These are phyloP conservation scores for Nasonia oneida DNA, from an alignment of 2,888 invertebrate species.

Conservation along the genomic window DNA sequence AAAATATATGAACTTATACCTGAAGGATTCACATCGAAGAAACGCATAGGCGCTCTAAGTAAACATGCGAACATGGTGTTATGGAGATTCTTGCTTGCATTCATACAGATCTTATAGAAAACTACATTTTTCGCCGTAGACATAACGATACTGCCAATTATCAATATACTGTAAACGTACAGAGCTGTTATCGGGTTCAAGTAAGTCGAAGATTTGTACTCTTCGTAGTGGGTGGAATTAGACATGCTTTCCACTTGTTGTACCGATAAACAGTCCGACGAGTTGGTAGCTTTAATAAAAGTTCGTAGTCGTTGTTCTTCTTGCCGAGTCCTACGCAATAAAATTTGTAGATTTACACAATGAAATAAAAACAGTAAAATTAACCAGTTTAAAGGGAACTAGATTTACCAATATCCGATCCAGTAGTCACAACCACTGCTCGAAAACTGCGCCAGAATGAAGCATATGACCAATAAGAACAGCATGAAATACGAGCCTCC, in stretches of 20 bases:
- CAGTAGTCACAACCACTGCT: constrained; percentile 89
- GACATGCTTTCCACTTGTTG: constrained; percentile 9
- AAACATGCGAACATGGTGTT: constrained; percentile 89
- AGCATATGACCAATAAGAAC: constrained; percentile 80
- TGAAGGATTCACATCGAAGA: constrained; percentile 85
- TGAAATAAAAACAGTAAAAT: background rate
- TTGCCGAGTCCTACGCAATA: constrained; percentile 77
- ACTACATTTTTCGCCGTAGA: constrained; percentile 85
- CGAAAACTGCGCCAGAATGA: constrained; percentile 85
- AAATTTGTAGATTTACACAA: constrained; percentile 1
- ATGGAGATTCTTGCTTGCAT: constrained; percentile 88
- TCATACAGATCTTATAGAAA: constrained; percentile 88
- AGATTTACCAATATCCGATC: constrained; percentile 87
- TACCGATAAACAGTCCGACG: background rate
- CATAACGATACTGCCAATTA: constrained; percentile 82
- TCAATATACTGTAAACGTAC: constrained; percentile 82
- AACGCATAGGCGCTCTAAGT: constrained; percentile 87
- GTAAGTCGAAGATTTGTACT: constrained; percentile 1
- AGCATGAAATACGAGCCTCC: constrained; percentile 84
- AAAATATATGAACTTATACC: constrained; percentile 43
- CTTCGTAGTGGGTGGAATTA: background rate
- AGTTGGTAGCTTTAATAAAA: constrained; percentile 31
- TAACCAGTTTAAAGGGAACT: background rate
- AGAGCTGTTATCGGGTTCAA: constrained; percentile 49
- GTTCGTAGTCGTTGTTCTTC: constrained; percentile 72